Percentiles rank a stretch among this genome's conserved stretches.
These are phyloP conservation scores for Protomyctophum bolini DNA, from an alignment of 2,113 vertebrate species.

Conservation along the genomic window DNA sequence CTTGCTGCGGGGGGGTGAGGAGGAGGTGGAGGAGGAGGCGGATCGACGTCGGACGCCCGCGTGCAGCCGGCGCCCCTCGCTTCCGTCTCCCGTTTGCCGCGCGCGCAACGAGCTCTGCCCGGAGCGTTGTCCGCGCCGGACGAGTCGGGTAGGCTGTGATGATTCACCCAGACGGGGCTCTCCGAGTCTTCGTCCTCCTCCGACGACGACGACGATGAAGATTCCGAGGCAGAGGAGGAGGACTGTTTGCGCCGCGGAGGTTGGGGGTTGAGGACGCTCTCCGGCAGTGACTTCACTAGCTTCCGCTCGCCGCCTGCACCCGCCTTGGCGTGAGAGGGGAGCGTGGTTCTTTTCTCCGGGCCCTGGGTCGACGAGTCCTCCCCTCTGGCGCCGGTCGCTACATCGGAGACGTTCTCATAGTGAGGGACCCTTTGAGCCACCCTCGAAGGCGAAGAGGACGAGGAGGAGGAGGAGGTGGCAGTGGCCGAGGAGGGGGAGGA, in stretches of 20 bases:
- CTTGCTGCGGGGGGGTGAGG: constrained; percentile 41
- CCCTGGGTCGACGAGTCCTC: constrained; percentile 45
- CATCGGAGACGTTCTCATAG: constrained; percentile 77
- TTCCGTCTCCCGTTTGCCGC: constrained; percentile 36
- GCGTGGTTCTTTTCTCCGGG: constrained; percentile 67
- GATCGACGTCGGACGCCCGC: constrained; percentile 25
- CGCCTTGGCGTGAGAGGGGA: constrained; percentile 61
- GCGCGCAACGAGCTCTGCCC: constrained; percentile 31
- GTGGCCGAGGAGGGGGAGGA: constrained; percentile 19
- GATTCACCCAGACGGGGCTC: constrained; percentile 75
- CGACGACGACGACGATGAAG: constrained; percentile 58
- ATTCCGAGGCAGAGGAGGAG: constrained; percentile 62
- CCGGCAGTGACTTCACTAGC: constrained; percentile 64
- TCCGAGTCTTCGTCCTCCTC: constrained; percentile 74
- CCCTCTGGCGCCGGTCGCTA: constrained; percentile 32
- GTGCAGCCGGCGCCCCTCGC: background rate
- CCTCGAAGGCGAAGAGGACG: constrained; percentile 55
- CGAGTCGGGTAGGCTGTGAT: constrained; percentile 69
- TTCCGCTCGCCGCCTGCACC: constrained; percentile 67
- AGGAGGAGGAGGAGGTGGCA: constrained; percentile 26
- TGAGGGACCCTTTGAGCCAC: constrained; percentile 70
- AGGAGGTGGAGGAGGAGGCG: background rate
- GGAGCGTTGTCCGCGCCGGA: constrained; percentile 39
- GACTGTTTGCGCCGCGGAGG: constrained; percentile 57
- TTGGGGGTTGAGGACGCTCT: constrained; percentile 51